Evolutionary conservation across 2,797 vertebrate genomes (phyloP).

Genomic region (Melanitta fusca): DNA sequence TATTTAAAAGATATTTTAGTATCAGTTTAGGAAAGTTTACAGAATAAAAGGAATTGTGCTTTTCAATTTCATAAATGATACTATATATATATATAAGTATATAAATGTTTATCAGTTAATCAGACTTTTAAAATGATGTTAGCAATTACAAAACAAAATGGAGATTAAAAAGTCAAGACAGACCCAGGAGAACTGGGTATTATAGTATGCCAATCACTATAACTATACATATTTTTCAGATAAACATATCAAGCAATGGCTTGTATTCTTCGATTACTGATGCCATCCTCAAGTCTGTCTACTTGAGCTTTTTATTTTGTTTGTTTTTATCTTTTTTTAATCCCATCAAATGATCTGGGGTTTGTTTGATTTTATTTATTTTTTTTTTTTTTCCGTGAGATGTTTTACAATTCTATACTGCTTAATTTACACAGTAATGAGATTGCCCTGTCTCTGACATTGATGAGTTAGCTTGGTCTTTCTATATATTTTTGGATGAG

Average conservation of each 20-base stretch:
- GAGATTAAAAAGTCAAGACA: neutral
- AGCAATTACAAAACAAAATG: neutral
- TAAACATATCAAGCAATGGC: neutral
- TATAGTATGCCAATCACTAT: neutral
- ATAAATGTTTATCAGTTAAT: neutral
- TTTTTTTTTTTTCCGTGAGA: neutral
- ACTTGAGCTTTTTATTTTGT: neutral
- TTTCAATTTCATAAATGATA: neutral
- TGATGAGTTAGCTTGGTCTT: constrained; percentile 23
- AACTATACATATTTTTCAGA: neutral
- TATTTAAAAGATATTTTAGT: neutral
- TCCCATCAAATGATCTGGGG: neutral
- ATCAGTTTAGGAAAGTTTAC: neutral
- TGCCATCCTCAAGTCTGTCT: constrained; percentile 12
- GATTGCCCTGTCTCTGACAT: constrained; percentile 51
- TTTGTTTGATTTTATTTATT: constrained; percentile 1
- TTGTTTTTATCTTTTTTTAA: neutral
- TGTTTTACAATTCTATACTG: neutral
- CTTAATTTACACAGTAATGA: constrained; percentile 49
- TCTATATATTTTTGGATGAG: constrained; percentile 49
- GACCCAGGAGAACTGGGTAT: neutral
- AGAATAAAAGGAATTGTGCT: neutral
- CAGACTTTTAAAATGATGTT: neutral
- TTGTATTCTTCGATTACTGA: neutral
- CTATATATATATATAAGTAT: neutral